Percentiles rank a stretch among this genome's conserved stretches.
These are phyloP conservation scores for Eulacestoma nigropectus DNA, from an alignment of 2,113 vertebrate species.

Conservation along the genomic window DNA sequence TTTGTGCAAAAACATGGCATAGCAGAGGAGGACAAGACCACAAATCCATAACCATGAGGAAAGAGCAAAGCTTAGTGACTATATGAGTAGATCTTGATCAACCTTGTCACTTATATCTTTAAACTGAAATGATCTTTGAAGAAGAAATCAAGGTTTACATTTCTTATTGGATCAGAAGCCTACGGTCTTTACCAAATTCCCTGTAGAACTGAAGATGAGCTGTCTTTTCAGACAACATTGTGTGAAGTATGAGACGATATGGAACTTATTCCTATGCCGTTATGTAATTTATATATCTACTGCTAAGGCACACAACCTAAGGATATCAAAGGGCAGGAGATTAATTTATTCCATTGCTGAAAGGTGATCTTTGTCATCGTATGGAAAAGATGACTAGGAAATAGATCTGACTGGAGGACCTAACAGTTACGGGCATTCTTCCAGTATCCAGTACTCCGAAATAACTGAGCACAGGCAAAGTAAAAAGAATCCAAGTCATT, in stretches of 20 bases:
- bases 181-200: not conserved
- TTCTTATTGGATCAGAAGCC: not conserved
- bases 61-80: not conserved
- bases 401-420: not conserved
- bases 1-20: not conserved
- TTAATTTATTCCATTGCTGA: not conserved
- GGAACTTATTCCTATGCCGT: not conserved
- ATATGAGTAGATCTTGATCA: not conserved
- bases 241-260: not conserved
- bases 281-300: not conserved
- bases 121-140: not conserved
- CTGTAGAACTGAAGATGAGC: not conserved
- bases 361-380: not conserved
- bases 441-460: not conserved
- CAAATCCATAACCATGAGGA: not conserved
- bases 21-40: not conserved
- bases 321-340: not conserved
- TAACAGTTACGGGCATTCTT: not conserved
- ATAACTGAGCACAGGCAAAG: not conserved
- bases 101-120: not conserved
- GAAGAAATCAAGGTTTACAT: not conserved
- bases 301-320: not conserved
- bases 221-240: not conserved
- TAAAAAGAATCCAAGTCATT: not conserved
- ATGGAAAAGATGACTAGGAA: not conserved